Evolutionary conservation across 2,113 vertebrate species (phyloP), one percentile per base, ranked within the genome.

Genomic region (Oryzias celebensis): DNA sequence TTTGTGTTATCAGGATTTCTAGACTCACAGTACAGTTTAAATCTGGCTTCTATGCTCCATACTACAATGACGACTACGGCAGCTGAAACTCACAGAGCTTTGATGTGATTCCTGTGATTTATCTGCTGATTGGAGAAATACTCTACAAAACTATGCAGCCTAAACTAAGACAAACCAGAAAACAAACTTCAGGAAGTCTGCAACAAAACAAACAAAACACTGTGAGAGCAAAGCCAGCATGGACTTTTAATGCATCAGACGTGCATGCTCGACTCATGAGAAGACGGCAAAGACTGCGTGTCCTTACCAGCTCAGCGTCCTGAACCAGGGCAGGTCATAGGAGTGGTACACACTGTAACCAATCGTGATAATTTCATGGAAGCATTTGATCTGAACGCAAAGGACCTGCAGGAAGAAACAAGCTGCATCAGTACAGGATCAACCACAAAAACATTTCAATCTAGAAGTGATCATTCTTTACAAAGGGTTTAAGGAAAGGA

Each of bases 281-380:
- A 22, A 15, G 1, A 24, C 17, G 43, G 66, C 15, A 28, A 43
- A 44, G 49, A 17, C 4, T 43, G 18, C 13, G 59, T 12, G 28
- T 3, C 44, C 94, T 93, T 87, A 99, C 97, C 97, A 99, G 80
- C 97, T 99, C 78, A 99, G 90, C 0, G 97, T 98, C 83, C 97
- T 91, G 91, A 99, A 99, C 97, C 97, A 99, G 64, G 97, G 97
- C 55, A 99, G 92, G 83, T 99, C 93, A 1, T 99, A 99, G 0
- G 97, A 99, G 87, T 98, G 97, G 82, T 99, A 99, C 44, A 99
- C 97, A 0, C 93, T 99, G 85, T 99, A 99, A 64, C 97, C 97
- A 7, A 99, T 99, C 2, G 92, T 96, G 91, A 98, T 99, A 72
- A 99, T 99, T 89, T 99, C 97, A 0, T 98, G 96, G 91, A 99